Base-by-base conservation (phyloP, 2,113 vertebrate species). In the Entelurus aequoreus region DNA sequence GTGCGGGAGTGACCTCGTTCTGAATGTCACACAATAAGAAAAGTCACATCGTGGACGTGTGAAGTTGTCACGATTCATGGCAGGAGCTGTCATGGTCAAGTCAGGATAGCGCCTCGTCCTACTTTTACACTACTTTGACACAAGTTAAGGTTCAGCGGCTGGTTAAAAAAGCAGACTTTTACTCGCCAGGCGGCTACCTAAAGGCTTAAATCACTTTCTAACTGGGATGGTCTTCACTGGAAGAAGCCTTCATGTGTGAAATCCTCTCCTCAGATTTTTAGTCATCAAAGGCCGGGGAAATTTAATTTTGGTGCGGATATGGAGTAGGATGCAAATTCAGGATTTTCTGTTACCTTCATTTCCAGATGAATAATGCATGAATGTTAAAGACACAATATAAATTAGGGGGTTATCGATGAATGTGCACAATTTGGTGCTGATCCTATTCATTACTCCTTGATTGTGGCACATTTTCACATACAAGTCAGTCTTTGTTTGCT, bases 101-200 rank as follows among this genome's bases (percentile, higher is more conserved):
- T 62, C 4, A 77, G 75, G 77, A 80, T 72, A 62, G 60, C 35
- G 8, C 63, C 71, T 63, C 60, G 72, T 48, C 74, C 75, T 55
- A 71, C 74, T 83, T 81, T 69, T 71, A 42, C 13, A 13, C 75
- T 58, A 71, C 74, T 83, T 81, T 69, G 72, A 47, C 13, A 15
- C 28, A 72, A 75, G 74, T 51, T 9, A 49, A 62, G 69, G 57
- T 35, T 54, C 75, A 75, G 77, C 73, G 50, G 12, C 66, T 16
- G 62, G 72, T 82, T 80, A 21, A 68, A 35, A 60, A 76, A 67
- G 54, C 65, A 52, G 65, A 55, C 52, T 76, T 66, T 68, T 79
- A 71, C 48, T 56, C 40, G 2, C 58, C 51, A 74, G 61, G 71
- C 72, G 61, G 62, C 57, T 65, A 64, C 77, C 79, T 42, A 54